A percentile compares a stretch with the other conserved stretches of the same genome.
phyloP scores from a whole-genome alignment of 2,888 invertebrate species.

The Seladonia tumulorum region DNA sequence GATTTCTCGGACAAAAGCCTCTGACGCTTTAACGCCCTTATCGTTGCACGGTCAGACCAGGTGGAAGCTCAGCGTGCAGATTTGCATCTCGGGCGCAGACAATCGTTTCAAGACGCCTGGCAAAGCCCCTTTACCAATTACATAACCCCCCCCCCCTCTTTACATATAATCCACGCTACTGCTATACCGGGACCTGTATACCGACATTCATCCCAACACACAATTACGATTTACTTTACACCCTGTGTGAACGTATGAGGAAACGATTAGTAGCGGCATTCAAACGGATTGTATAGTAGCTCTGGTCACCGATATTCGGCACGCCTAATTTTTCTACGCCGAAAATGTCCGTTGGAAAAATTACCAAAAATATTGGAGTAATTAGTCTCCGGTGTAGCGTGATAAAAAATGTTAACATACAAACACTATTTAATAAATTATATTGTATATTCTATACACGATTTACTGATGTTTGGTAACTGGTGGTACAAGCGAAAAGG shows the following conservation, averaged over 20 bases:
- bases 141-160: not conserved
- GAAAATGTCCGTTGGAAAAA: not conserved
- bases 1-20: slow-evolving; percentile 39
- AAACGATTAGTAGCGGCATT: not conserved
- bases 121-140: slow-evolving; percentile 29
- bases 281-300: not conserved
- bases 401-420: too few species aligned
- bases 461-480: too few species aligned
- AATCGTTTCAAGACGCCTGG: slow-evolving; percentile 16
- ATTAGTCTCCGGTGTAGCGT: not conserved
- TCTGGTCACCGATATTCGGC: not conserved
- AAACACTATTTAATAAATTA: too few species aligned
- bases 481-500: too few species aligned
- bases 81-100: slow-evolving; percentile 33
- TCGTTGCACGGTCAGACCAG: slow-evolving; percentile 39
- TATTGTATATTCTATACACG: too few species aligned
- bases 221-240: slow-evolving; percentile 1
- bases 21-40: slow-evolving; percentile 40
- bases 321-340: not conserved
- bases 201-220: not conserved
- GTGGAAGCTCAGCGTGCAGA: slow-evolving; percentile 15
- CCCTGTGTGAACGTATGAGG: not conserved
- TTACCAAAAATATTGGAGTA: not conserved
- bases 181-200: not conserved
- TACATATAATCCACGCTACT: not conserved